Evolutionary conservation across 2,797 vertebrate species (phyloP).

Genomic region (Mus spretus): DNA sequence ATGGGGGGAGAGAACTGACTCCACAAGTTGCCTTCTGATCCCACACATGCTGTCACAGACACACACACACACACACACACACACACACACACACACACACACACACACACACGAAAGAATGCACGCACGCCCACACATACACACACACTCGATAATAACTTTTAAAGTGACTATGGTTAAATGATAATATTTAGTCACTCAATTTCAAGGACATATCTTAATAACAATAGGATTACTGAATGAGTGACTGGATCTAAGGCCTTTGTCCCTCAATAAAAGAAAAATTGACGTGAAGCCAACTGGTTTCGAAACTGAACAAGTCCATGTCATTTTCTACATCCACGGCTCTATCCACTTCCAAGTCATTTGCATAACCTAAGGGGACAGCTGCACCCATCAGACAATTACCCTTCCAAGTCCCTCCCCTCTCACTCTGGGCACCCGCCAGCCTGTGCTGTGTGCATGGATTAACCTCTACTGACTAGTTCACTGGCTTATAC

Average conservation of each 20-base stretch:
- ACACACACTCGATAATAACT: not conserved
- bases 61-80: not conserved
- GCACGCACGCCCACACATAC: not conserved
- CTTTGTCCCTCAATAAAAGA: not conserved
- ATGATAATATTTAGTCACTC: conserved; percentile 16
- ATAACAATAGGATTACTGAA: conserved; percentile 13
- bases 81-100: not conserved
- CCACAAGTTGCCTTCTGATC: not conserved
- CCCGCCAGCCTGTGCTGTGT: not conserved
- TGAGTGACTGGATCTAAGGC: conserved; percentile 22
- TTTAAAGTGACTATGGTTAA: conserved; percentile 1
- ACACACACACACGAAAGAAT: not conserved
- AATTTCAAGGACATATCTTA: not conserved
- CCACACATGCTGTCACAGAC: not conserved
- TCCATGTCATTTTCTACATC: not conserved
- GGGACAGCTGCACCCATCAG: not conserved
- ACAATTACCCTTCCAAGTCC: not conserved
- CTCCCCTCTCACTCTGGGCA: too few species aligned
- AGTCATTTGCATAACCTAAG: not conserved
- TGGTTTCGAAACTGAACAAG: conserved; percentile 35
- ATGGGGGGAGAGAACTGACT: too few species aligned
- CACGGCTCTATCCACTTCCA: not conserved
- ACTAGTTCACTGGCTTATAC: not conserved
- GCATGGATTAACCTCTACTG: not conserved
- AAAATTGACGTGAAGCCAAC: conserved; percentile 6